A percentile compares a stretch with the other conserved stretches of the same genome.
Evolutionary conservation across 1,140 invertebrate genomes (phyloP).

Genomic region (Neotoxoptera formosana): DNA sequence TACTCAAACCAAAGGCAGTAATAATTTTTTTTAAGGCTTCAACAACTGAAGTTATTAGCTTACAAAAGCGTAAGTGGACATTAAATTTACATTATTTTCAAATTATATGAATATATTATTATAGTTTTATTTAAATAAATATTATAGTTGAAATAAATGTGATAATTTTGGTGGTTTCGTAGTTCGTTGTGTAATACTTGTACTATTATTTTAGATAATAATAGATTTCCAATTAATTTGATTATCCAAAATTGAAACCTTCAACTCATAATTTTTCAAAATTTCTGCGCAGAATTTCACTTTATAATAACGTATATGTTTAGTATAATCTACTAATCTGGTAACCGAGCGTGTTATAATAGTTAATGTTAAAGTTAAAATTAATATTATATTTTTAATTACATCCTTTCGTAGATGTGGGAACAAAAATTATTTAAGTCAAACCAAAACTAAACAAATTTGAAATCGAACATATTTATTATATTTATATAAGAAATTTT

Average conservation of each 20-base stretch:
- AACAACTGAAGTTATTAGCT: not conserved
- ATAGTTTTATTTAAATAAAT: too few species aligned
- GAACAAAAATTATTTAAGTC: not conserved
- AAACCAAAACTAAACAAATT: not conserved
- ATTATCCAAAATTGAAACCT: too few species aligned
- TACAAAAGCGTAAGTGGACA: not conserved
- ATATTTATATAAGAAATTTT: too few species aligned
- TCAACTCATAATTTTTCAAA: not conserved
- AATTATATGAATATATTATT: not conserved
- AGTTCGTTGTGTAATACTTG: not conserved
- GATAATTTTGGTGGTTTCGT: not conserved
- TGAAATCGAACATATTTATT: not conserved
- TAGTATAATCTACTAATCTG: too few species aligned
- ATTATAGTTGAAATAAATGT: not conserved
- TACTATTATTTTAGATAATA: not conserved
- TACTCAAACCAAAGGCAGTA: not conserved
- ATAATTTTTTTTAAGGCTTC: not conserved
- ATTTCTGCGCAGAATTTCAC: not conserved
- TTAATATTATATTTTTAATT: too few species aligned
- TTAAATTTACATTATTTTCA: not conserved
- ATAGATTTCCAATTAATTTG: not conserved
- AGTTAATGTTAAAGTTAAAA: too few species aligned
- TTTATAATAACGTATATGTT: too few species aligned
- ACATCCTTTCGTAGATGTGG: too few species aligned
- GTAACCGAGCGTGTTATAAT: too few species aligned